Evolutionary conservation across 2,888 invertebrate species (phyloP).

Genomic region (Biston betularia): DNA sequence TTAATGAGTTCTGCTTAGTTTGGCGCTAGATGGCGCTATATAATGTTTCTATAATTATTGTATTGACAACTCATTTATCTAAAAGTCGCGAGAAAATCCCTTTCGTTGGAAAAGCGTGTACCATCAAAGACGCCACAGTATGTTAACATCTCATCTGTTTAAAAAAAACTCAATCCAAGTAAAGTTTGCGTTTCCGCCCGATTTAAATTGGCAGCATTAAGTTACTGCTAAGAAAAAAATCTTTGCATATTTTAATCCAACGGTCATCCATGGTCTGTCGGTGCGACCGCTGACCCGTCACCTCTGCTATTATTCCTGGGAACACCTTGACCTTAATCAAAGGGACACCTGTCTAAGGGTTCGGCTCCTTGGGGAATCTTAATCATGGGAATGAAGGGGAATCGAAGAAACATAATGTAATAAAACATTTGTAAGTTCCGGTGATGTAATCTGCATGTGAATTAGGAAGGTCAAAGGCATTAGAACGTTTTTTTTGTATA

Average conservation of each 20-base stretch:
- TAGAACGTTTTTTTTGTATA: background rate
- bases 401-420: constrained; percentile 22
- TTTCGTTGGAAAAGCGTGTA: too few species aligned
- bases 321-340: constrained; percentile 82
- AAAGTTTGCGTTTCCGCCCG: too few species aligned
- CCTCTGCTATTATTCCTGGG: constrained; percentile 58
- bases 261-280: constrained; percentile 74
- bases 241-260: constrained; percentile 61
- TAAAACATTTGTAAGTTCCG: constrained; percentile 37
- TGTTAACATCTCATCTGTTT: background rate
- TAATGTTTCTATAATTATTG: too few species aligned
- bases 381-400: constrained; percentile 77
- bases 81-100: too few species aligned
- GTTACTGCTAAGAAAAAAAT: constrained; percentile 34
- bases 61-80: too few species aligned
- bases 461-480: background rate
- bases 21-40: too few species aligned
- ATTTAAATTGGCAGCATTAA: background rate
- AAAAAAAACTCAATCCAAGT: too few species aligned
- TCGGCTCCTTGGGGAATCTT: constrained; percentile 71
- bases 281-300: constrained; percentile 70
- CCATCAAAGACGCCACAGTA: too few species aligned
- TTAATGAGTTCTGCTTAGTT: too few species aligned
- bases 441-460: constrained; percentile 33
- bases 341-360: constrained; percentile 75